These are phyloP conservation scores for Meteorus sp. DNA, from an alignment of 1,140 invertebrate species.

Conservation along the genomic window DNA sequence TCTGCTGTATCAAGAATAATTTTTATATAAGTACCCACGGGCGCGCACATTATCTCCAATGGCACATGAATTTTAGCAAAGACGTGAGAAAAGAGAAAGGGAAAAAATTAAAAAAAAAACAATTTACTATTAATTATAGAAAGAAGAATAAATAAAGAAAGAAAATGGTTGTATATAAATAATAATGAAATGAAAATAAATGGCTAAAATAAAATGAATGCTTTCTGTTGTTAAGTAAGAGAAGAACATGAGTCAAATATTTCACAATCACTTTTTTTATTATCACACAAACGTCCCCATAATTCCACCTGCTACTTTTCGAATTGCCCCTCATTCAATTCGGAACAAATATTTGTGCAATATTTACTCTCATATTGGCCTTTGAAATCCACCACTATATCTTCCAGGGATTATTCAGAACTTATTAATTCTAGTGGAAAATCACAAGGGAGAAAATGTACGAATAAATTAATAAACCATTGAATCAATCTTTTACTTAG, in stretches of 20 bases:
- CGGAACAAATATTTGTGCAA: not conserved
- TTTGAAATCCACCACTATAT: not conserved
- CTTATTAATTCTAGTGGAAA: too few relatives aligned
- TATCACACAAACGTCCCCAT: constrained; percentile 4
- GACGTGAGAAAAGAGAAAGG: not conserved
- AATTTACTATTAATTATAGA: constrained; percentile 47
- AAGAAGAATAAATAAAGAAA: constrained; percentile 37
- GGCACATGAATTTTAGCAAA: constrained; percentile 42
- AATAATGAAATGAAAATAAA: constrained; percentile 52
- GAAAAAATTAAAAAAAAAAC: constrained; percentile 22
- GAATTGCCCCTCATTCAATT: not conserved
- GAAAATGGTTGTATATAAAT: constrained; percentile 54
- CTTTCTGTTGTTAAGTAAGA: constrained; percentile 49
- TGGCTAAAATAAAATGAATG: constrained; percentile 36
- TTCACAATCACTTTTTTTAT: too few relatives aligned
- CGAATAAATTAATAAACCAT: not conserved
- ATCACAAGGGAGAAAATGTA: too few relatives aligned
- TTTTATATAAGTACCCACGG: constrained; percentile 55
- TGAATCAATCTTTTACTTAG: constrained; percentile 37
- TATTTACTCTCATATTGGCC: not conserved
- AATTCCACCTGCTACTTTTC: not conserved
- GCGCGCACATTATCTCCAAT: constrained; percentile 54
- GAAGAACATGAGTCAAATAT: constrained; percentile 30
- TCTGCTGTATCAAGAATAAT: constrained; percentile 52
- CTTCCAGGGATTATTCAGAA: too few relatives aligned